Evolutionary conservation across 2,797 vertebrate species (phyloP).

Genomic region (Mormyrops attenuatus): DNA sequence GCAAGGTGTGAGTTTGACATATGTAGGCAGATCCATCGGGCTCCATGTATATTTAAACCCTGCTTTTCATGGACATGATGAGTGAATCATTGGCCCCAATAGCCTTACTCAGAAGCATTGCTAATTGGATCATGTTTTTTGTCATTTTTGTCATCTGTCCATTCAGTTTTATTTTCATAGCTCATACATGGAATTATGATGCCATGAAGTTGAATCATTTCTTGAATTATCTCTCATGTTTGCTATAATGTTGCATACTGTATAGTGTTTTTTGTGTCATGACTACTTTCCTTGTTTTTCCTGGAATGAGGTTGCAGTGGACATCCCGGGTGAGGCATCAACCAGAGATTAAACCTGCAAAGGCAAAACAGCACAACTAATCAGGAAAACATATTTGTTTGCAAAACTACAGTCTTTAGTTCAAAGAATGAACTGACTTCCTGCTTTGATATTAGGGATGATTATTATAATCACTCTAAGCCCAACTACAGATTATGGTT

Average conservation of each 20-base stretch:
- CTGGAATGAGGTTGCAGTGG: background rate
- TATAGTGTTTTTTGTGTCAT: background rate
- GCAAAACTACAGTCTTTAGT: background rate
- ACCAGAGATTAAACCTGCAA: background rate
- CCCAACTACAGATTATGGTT: background rate
- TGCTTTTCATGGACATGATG: background rate
- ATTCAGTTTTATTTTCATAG: background rate
- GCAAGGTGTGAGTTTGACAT: background rate
- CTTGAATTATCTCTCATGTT: background rate
- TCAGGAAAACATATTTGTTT: background rate
- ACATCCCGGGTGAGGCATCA: background rate
- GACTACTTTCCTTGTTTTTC: background rate
- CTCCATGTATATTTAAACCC: background rate
- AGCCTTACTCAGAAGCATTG: background rate
- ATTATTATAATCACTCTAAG: background rate
- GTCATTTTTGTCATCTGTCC: background rate
- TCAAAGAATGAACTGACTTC: background rate
- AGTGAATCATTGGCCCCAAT: background rate
- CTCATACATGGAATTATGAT: background rate
- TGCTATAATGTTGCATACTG: background rate
- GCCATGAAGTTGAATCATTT: background rate
- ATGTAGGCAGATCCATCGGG: background rate
- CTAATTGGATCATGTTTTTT: background rate
- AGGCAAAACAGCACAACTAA: background rate
- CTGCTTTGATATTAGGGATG: background rate